Evolutionary conservation across 2,888 invertebrate genomes (phyloP).

Genomic region (Mesorhabditis spiculigera): DNA sequence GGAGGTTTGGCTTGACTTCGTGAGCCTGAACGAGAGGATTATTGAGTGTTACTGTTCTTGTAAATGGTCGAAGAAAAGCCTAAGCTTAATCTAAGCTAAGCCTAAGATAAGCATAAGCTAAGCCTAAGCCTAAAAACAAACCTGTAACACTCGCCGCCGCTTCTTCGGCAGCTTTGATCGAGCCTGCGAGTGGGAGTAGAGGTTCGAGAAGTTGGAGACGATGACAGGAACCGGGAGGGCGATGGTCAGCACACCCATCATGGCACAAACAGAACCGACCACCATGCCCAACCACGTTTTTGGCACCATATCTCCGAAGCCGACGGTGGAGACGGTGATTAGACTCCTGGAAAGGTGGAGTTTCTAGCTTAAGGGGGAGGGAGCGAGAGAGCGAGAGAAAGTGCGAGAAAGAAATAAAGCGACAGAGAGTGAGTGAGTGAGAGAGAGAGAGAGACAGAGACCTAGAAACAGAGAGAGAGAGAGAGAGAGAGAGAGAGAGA

Average conservation of each 20-base stretch:
- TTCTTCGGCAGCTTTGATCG: constrained; percentile 46
- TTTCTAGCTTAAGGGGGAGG: not conserved
- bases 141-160: constrained; percentile 43
- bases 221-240: constrained; percentile 52
- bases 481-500: too few species aligned
- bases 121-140: constrained; percentile 9
- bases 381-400: too few species aligned
- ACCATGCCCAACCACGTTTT: constrained; percentile 52
- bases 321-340: constrained; percentile 50
- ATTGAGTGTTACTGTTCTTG: not conserved
- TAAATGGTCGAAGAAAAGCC: too few species aligned
- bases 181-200: constrained; percentile 53
- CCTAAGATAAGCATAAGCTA: not conserved
- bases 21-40: constrained; percentile 32
- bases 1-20: constrained; percentile 41
- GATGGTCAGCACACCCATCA: constrained; percentile 56
- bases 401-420: too few species aligned
- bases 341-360: constrained; percentile 22
- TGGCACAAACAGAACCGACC: constrained; percentile 52
- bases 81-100: not conserved
- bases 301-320: constrained; percentile 50
- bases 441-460: too few species aligned
- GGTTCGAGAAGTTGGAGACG: constrained; percentile 53
- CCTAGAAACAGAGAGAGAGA: too few species aligned
- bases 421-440: too few species aligned